Percentiles rank a stretch among this genome's conserved stretches.
Evolutionary conservation across 2,888 invertebrate genomes (phyloP).

Genomic region (Strigamia maritima): DNA sequence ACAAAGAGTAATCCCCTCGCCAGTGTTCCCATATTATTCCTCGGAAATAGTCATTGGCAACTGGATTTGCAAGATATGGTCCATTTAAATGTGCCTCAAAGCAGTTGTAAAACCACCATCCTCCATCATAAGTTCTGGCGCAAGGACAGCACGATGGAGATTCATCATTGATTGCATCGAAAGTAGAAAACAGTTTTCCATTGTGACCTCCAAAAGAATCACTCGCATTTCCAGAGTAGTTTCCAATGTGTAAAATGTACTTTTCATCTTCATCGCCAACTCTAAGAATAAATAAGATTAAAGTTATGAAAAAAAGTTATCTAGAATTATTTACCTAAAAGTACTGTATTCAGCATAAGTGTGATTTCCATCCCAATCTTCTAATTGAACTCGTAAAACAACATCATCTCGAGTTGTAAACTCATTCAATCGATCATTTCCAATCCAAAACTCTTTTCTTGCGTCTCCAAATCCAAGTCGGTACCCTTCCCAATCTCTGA

Average conservation of each 20-base stretch:
- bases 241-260: conserved; percentile 52
- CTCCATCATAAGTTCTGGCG: conserved; percentile 58
- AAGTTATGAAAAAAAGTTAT: neutral
- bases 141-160: conserved; percentile 59
- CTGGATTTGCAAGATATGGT: conserved; percentile 54
- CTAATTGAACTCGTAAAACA: conserved; percentile 57
- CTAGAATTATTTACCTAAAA: conserved; percentile 46
- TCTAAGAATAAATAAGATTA: conserved; percentile 39
- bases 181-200: conserved; percentile 56
- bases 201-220: conserved; percentile 60
- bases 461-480: conserved; percentile 69
- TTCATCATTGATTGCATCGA: conserved; percentile 56
- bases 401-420: conserved; percentile 54
- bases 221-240: conserved; percentile 57
- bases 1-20: conserved; percentile 60
- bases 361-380: conserved; percentile 55
- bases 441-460: conserved; percentile 67
- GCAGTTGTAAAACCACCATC: conserved; percentile 64
- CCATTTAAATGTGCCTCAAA: conserved; percentile 61
- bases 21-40: conserved; percentile 62
- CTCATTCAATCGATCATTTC: conserved; percentile 59
- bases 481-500: conserved; percentile 65
- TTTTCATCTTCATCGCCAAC: conserved; percentile 46
- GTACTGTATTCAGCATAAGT: conserved; percentile 58
- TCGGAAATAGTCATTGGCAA: conserved; percentile 55